Evolutionary conservation across 2,888 invertebrate genomes (phyloP).

Genomic region (Aleiodes alternator): DNA sequence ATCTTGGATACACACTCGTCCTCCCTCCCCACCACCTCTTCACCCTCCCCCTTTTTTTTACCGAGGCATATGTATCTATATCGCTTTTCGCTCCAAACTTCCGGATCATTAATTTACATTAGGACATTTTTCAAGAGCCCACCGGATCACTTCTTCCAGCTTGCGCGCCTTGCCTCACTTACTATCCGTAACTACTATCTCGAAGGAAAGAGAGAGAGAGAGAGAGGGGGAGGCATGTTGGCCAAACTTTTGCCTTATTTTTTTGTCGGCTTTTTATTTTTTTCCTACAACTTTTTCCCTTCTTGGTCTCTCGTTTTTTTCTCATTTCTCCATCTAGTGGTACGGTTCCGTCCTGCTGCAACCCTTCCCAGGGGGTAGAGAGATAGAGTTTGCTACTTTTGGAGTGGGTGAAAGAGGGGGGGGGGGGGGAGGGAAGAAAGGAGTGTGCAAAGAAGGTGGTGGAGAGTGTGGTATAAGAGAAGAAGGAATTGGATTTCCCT

Average conservation of each 20-base stretch:
- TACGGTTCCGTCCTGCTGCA: constrained; percentile 31
- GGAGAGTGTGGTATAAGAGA: constrained; percentile 41
- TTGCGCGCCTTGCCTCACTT: constrained; percentile 23
- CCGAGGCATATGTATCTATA: constrained; percentile 35
- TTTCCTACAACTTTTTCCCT: constrained; percentile 19
- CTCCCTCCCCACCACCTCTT: not conserved
- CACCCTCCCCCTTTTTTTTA: not conserved
- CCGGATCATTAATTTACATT: constrained; percentile 70
- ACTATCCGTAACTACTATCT: constrained; percentile 47
- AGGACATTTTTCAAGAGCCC: constrained; percentile 67
- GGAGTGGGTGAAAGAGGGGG: no score
- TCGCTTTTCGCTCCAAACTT: constrained; percentile 61
- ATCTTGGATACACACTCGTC: constrained; percentile 45
- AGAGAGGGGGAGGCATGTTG: constrained; percentile 20
- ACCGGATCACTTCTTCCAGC: constrained; percentile 47
- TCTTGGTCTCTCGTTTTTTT: constrained; percentile 17
- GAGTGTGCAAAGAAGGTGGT: constrained; percentile 40
- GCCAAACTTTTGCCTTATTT: constrained; percentile 39
- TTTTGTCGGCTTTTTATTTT: constrained; percentile 29
- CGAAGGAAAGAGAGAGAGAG: constrained; percentile 45
- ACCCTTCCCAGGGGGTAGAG: constrained; percentile 32
- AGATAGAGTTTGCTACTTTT: constrained; percentile 44
- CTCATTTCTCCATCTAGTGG: constrained; percentile 11
- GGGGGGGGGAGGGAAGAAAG: constrained; percentile 42
- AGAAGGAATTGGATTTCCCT: constrained; percentile 47